A percentile compares a stretch with the other conserved stretches of the same genome.
Evolutionary conservation across 30 jellyfish, hydroid and myxozoan genomes (phyloP).

Genomic region (Aurelia aurita): DNA sequence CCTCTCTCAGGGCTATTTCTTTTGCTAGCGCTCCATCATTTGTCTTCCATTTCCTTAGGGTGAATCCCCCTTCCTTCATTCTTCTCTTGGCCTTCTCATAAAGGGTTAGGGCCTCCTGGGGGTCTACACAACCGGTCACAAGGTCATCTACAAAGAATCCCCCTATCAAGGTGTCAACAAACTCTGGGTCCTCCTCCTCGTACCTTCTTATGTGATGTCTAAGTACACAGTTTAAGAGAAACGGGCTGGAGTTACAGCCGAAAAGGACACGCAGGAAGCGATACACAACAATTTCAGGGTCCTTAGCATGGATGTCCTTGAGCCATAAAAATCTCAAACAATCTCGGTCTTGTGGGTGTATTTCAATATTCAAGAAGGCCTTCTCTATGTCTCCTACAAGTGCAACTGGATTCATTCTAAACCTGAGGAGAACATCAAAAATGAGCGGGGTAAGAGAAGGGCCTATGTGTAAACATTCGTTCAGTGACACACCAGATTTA

Average conservation of each 20-base stretch:
- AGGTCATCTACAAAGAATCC: conserved; percentile 56
- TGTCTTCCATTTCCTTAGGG: conserved; percentile 62
- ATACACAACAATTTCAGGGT: conserved; percentile 22
- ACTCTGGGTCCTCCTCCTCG: conserved; percentile 34
- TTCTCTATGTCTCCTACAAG: conserved; percentile 49
- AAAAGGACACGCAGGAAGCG: conserved; percentile 4
- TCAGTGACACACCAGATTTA: conserved; percentile 34
- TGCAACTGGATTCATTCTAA: conserved; percentile 13
- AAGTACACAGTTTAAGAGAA: conserved; percentile 20
- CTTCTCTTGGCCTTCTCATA: conserved; percentile 60
- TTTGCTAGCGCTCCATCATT: conserved; percentile 44
- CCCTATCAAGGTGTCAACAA: not conserved
- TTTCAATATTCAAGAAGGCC: too few species aligned
- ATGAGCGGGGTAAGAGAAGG: conserved; percentile 33
- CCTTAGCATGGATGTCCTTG: conserved; percentile 8
- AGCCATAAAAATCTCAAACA: too few species aligned
- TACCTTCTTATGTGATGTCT: conserved; percentile 26
- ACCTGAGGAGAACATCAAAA: conserved; percentile 43
- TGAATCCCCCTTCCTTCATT: conserved; percentile 63
- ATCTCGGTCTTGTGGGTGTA: too few species aligned
- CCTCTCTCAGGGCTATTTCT: conserved; percentile 42
- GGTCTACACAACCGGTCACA: conserved; percentile 11
- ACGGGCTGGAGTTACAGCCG: conserved; percentile 21
- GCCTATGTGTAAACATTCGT: conserved; percentile 52
- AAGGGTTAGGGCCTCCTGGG: conserved; percentile 11